phyloP scores from a whole-genome alignment of 1,140 invertebrate species.

The Spodoptera frugiperda region DNA sequence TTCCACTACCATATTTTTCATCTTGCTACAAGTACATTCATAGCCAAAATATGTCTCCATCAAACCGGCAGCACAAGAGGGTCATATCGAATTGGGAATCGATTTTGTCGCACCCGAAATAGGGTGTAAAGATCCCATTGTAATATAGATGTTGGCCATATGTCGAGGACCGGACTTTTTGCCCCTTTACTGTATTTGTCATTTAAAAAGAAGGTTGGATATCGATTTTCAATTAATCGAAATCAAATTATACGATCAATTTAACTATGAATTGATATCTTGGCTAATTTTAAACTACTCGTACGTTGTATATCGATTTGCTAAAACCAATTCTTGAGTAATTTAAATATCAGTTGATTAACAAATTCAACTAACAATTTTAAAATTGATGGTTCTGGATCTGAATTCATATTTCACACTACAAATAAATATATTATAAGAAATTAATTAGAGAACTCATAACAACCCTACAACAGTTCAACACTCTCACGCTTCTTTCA shows the following conservation, averaged over 20 bases:
- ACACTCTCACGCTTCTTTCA: slow-evolving; percentile 16
- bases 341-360: too few species aligned
- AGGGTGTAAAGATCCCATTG: slow-evolving; percentile 81
- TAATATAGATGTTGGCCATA: slow-evolving; percentile 80
- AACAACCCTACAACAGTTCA: neutral
- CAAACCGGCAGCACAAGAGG: slow-evolving; percentile 72
- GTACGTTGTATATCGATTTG: too few species aligned
- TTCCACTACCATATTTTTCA: slow-evolving; percentile 3
- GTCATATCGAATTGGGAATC: slow-evolving; percentile 81
- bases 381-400: too few species aligned
- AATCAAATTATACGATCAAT: slow-evolving; percentile 1
- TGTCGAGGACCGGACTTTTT: slow-evolving; percentile 63
- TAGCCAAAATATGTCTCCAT: slow-evolving; percentile 63
- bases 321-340: too few species aligned
- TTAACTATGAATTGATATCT: neutral
- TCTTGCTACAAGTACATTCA: slow-evolving; percentile 12
- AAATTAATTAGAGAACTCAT: neutral
- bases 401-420: too few species aligned
- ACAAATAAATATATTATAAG: too few species aligned
- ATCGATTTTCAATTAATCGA: slow-evolving; percentile 14
- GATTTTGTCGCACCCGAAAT: slow-evolving; percentile 83
- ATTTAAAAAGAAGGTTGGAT: slow-evolving; percentile 25
- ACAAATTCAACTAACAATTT: too few species aligned
- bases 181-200: slow-evolving; percentile 46
- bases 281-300: too few species aligned